Evolutionary conservation across 2,113 vertebrate species (phyloP), one percentile per base, ranked within the genome.

Genomic region (Tachycineta bicolor): DNA sequence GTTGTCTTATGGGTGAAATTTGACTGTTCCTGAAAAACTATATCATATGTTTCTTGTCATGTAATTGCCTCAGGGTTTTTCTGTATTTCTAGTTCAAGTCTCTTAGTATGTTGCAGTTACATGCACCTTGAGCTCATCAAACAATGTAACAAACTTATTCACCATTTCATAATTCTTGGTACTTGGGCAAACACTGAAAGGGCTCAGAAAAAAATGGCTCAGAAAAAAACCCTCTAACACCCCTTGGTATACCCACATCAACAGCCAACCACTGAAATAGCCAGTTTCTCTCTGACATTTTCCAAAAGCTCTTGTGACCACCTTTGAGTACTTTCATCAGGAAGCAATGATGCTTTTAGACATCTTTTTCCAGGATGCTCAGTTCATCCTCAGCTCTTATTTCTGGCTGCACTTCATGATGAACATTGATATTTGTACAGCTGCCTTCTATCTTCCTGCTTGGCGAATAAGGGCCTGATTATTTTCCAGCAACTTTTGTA

Each of bases 401-500:
- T 76, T 85, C 64, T 89, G 50, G 65, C 41, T 41, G 39, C 31
- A 12, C 24, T 93, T 91, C 33, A 19, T 73, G 68, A 91, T 50
- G 74, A 89, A 47, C 31, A 29, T 4, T 77, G 81, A 52, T 96
- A 84, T 97, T 96, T 96, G 73, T 93, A 92, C 91, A 95, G 92
- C 95, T 97, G 93, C 95, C 95, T 91, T 91, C 78, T 56, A 2
- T 68, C n/a, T 82, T 94, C 64, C 84, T 74, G 60, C 93, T 16
- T 87, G 96, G 69, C 26, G 24, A 97, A 96, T 93, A 94, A 94
- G 73, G 62, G 41, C n/a, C 78, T 97, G 97, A 97, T 97, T 95
- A 97, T 96, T 97, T 95, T 97, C 96, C 95, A 97, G 95, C 83
- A 96, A 97, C 95, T 96, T 97, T 90, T 91, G 80, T 93, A 97